Conservation (phyloP, 1,140 invertebrate genomes). For the Macrocentrus cingulum region DNA sequence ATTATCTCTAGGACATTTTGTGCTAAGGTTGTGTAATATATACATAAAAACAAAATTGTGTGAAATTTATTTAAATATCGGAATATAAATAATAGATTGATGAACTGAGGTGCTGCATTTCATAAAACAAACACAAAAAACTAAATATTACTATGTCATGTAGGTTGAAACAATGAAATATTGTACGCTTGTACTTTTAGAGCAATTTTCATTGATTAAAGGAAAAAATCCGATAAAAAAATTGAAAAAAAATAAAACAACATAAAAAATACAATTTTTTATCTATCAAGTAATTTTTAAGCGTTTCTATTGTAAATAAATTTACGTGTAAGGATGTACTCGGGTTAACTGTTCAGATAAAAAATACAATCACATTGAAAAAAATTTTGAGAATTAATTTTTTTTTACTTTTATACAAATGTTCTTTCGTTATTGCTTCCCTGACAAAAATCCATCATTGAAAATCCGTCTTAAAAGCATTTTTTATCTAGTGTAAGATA, state of each 20-base stretch:
- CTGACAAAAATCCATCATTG: too few relatives aligned
- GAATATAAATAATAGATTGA: not conserved
- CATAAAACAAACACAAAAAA: too few relatives aligned
- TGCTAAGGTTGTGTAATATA: too few relatives aligned
- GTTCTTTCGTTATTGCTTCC: too few relatives aligned
- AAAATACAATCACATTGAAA: too few relatives aligned
- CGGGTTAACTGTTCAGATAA: too few relatives aligned
- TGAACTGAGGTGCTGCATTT: conserved; percentile 12
- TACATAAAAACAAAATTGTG: not conserved
- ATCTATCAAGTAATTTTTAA: conserved; percentile 27
- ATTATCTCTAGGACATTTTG: too few relatives aligned
- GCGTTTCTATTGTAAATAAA: conserved; percentile 28
- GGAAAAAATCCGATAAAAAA: not conserved
- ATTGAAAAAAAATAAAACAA: conserved; percentile 17
- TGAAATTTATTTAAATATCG: not conserved
- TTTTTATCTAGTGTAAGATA: too few relatives aligned
- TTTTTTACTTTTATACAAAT: too few relatives aligned
- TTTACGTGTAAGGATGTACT: conserved; percentile 22
- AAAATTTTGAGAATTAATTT: too few relatives aligned
- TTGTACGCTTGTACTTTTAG: not conserved
- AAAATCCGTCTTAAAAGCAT: too few relatives aligned
- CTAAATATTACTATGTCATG: not conserved
- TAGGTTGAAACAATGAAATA: not conserved
- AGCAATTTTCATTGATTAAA: not conserved
- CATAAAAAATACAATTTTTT: conserved; percentile 22